Conservation (phyloP, 1,140 invertebrate species). For the Euborellia annulipes region DNA sequence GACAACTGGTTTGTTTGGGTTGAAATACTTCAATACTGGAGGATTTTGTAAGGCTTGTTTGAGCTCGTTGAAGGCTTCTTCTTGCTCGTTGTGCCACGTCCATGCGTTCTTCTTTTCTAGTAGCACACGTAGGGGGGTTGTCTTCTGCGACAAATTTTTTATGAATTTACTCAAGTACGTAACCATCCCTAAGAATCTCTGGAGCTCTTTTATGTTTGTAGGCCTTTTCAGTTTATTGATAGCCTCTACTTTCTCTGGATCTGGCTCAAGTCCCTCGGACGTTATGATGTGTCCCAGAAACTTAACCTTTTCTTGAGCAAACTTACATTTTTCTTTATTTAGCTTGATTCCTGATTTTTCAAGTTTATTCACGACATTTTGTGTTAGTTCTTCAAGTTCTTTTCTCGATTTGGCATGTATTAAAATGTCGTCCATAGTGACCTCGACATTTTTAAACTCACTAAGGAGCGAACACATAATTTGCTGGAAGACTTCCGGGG, state of each 20-base stretch:
- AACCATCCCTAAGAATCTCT: slow-evolving; percentile 17
- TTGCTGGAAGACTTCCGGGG: slow-evolving; percentile 19
- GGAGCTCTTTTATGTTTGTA: slow-evolving; percentile 12
- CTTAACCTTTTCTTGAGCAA: neutral
- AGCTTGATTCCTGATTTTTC: neutral
- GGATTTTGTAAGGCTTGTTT: slow-evolving; percentile 12
- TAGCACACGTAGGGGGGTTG: slow-evolving; percentile 17
- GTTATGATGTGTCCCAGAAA: slow-evolving; percentile 7
- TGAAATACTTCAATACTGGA: slow-evolving; percentile 15
- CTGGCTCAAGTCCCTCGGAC: slow-evolving; percentile 1
- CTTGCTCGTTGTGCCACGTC: too few species aligned
- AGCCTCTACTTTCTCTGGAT: slow-evolving; percentile 16
- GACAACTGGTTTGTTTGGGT: slow-evolving; percentile 12
- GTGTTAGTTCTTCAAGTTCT: too few species aligned
- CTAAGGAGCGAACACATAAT: slow-evolving; percentile 14
- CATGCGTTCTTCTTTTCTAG: slow-evolving; percentile 18
- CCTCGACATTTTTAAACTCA: slow-evolving; percentile 6
- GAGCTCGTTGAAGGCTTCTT: slow-evolving; percentile 17
- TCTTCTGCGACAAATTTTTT: slow-evolving; percentile 15
- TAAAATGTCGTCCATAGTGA: neutral
- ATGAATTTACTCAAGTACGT: slow-evolving; percentile 12
- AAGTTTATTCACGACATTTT: too few species aligned
- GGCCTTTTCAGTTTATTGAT: slow-evolving; percentile 10
- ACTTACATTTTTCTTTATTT: neutral
- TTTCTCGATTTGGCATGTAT: neutral